Evolutionary conservation across 2,888 invertebrate species (phyloP), one percentile per base, ranked within the genome.

Genomic region (Synergus laeviventris): DNA sequence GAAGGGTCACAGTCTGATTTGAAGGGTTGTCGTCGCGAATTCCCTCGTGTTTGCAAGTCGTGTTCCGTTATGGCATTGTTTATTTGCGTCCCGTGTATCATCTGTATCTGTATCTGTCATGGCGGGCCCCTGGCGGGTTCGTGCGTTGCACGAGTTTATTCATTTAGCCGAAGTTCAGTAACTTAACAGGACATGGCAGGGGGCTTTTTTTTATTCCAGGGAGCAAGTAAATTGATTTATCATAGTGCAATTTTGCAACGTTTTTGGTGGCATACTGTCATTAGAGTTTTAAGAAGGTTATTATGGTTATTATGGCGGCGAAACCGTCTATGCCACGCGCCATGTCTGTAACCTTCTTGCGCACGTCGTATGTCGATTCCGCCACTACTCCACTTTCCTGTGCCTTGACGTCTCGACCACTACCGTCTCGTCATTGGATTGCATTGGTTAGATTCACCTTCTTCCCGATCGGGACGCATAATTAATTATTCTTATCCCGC

Each of bases 321-420:
- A n/a, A n/a, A 82, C 87, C 87, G 84, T 86, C 82, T 78, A 85
- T 87, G 88, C 88, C 89, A 89, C 89, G 89, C 90, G 90, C 90
- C 90, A 90, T 90, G 85, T 87, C 88, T 84, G 81, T 77, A 81
- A 81, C 82, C 77, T 83, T 83, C 83, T 82, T 79, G 83, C 84
- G 85, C 87, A 88, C 89, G 89, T 89, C 85, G 82, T 74, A 82
- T 79, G 76, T 75, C 81, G 78, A 77, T 79, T 79, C 83, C 82
- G 84, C 86, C 79, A 86, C 86, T 86, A 84, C 83, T 86, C 86
- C 76, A 87, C 86, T 86, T 87, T 86, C 81, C 75, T 77, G 45
- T 76, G 78, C 74, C 62, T 66, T 49, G 21, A 59, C 73, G 70
- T 64, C 59, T 62, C 77, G 74, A 54, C 77, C 61, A 31, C 31